Percentiles rank a stretch among this genome's conserved stretches.
These are phyloP conservation scores for Eilema griseolum DNA, from an alignment of 2,888 invertebrate species.

Conservation along the genomic window DNA sequence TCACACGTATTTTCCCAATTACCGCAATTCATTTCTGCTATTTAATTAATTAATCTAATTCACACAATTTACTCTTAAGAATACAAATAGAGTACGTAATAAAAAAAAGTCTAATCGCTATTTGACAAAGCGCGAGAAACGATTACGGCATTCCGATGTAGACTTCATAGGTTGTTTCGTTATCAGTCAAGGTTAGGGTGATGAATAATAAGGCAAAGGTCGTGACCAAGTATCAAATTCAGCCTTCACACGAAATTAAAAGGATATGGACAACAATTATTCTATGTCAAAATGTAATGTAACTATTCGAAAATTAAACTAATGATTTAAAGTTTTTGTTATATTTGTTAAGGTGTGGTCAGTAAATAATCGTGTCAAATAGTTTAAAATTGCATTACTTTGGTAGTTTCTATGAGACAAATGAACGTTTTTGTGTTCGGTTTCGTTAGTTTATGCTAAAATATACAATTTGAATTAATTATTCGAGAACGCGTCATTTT, in stretches of 20 bases:
- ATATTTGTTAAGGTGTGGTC: no score
- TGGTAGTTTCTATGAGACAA: no score
- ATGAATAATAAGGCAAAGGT: slow-evolving; percentile 16
- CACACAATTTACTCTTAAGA: neutral
- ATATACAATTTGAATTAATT: no score
- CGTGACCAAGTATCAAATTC: slow-evolving; percentile 10
- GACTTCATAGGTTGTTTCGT: slow-evolving; percentile 5
- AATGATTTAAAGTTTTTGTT: neutral
- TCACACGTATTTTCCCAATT: slow-evolving; percentile 8
- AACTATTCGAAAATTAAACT: neutral
- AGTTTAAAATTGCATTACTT: no score
- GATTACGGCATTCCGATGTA: slow-evolving; percentile 3
- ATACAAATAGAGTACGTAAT: neutral
- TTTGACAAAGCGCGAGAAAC: neutral
- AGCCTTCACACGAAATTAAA: slow-evolving; percentile 12
- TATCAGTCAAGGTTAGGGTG: slow-evolving; percentile 16
- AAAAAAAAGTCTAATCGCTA: neutral
- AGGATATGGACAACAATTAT: slow-evolving; percentile 3
- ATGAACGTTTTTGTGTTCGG: neutral
- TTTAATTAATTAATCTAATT: neutral
- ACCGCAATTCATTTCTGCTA: neutral
- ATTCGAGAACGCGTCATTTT: no score
- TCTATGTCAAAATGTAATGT: neutral
- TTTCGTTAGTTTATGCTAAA: no score
- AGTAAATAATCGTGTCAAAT: no score